These are phyloP conservation scores for Yponomeuta evonymella DNA, from an alignment of 2,888 invertebrate species.

Conservation along the genomic window DNA sequence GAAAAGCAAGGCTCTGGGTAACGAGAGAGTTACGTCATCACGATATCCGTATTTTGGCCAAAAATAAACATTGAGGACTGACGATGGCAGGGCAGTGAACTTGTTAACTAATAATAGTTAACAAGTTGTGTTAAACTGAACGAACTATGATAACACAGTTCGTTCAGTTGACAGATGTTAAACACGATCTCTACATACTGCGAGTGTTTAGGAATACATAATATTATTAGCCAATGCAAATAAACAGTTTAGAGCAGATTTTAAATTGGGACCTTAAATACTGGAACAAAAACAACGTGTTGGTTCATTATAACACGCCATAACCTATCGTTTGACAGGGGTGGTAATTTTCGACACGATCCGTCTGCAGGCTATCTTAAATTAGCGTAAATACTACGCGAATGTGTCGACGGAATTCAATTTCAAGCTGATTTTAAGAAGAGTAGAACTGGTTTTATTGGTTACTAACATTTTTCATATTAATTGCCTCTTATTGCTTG, in stretches of 20 bases:
- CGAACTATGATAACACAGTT: background rate
- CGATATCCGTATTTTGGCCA: background rate
- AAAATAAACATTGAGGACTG: constrained; percentile 2
- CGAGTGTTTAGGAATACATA: background rate
- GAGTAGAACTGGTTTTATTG: constrained; percentile 20
- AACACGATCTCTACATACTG: background rate
- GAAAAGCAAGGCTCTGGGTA: too few relatives aligned
- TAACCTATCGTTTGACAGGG: constrained; percentile 11
- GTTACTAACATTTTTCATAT: constrained; percentile 16
- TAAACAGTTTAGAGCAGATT: background rate
- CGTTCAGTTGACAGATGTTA: constrained; percentile 7
- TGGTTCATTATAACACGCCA: constrained; percentile 15
- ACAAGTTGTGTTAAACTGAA: too few relatives aligned
- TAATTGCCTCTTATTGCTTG: too few relatives aligned
- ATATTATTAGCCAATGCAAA: background rate
- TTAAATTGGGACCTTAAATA: background rate
- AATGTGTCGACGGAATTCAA: constrained; percentile 18
- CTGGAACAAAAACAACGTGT: constrained; percentile 12
- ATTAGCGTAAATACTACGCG: constrained; percentile 17
- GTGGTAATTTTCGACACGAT: constrained; percentile 34
- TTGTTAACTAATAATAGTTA: background rate
- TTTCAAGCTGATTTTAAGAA: constrained; percentile 26
- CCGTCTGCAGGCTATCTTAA: constrained; percentile 26
- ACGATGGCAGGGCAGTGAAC: constrained; percentile 10
- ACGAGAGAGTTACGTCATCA: too few relatives aligned